Conservation (phyloP, 2,888 invertebrate genomes). For the Lobophora halterata region DNA sequence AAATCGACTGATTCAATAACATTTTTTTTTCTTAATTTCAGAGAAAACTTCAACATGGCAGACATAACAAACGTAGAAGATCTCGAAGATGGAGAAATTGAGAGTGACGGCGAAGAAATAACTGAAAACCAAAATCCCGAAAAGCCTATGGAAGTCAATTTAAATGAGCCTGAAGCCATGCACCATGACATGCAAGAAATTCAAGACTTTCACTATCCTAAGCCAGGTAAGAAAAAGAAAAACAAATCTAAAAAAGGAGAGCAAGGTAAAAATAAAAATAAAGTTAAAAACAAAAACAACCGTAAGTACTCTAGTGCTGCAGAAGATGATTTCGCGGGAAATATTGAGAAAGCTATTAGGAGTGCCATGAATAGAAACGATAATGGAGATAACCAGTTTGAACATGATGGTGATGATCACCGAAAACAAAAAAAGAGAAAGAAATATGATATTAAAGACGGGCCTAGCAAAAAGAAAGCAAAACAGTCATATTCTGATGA, state of each 20-base stretch:
- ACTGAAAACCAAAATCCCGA: constrained; percentile 46
- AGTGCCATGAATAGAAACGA: constrained; percentile 87
- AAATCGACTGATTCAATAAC: no score
- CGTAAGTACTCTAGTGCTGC: constrained; percentile 62
- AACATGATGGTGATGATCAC: constrained; percentile 73
- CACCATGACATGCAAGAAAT: constrained; percentile 50
- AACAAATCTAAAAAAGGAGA: constrained; percentile 57
- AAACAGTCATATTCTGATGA: constrained; percentile 79
- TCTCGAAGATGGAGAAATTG: constrained; percentile 94
- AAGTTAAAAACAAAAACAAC: constrained; percentile 76
- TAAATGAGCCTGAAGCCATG: constrained; percentile 37
- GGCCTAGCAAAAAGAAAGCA: constrained; percentile 80
- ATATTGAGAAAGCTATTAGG: constrained; percentile 89
- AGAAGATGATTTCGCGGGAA: constrained; percentile 89
- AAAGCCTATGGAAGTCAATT: constrained; percentile 40
- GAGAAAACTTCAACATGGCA: constrained; percentile 59
- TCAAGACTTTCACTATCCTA: constrained; percentile 58
- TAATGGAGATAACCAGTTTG: constrained; percentile 60
- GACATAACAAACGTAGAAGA: constrained; percentile 77
- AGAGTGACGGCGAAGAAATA: constrained; percentile 79
- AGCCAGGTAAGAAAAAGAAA: constrained; percentile 78
- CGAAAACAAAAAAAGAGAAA: constrained; percentile 80
- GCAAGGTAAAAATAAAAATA: constrained; percentile 68
- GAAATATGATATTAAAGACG: constrained; percentile 79
- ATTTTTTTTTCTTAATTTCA: constrained; percentile 49